Percentiles rank a stretch among this genome's conserved stretches.
phyloP scores from a whole-genome alignment of 2,888 invertebrate species.

The Agrotis exclamationis region DNA sequence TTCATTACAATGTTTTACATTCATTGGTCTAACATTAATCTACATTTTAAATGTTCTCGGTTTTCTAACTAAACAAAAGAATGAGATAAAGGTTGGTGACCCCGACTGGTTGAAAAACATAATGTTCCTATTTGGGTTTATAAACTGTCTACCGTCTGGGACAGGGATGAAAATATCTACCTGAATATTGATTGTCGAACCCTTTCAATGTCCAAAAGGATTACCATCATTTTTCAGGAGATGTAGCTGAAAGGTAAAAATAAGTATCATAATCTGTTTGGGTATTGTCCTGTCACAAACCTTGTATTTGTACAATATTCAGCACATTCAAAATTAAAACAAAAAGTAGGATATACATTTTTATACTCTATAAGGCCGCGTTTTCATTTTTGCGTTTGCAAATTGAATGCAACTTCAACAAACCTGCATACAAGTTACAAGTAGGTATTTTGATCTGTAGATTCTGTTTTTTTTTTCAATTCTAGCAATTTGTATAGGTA shows the following conservation, averaged over 20 bases:
- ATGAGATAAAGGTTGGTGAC: background rate
- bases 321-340: background rate
- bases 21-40: background rate
- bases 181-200: conserved; percentile 3
- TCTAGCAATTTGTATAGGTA: too few relatives aligned
- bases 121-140: background rate
- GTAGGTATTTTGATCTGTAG: too few relatives aligned
- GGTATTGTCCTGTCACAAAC: background rate
- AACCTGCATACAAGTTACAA: too few relatives aligned
- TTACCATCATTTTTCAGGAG: background rate
- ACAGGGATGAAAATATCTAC: conserved; percentile 6
- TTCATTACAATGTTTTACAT: background rate
- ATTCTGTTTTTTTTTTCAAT: too few relatives aligned
- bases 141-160: background rate
- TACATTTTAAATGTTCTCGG: background rate
- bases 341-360: too few relatives aligned
- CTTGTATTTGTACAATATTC: background rate
- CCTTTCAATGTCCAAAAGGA: background rate
- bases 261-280: background rate
- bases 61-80: background rate
- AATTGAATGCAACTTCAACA: too few relatives aligned
- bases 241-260: background rate
- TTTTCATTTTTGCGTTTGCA: too few relatives aligned
- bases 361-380: too few relatives aligned
- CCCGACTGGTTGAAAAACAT: background rate